Conservation (phyloP, 2,113 vertebrate species). For the Paramisgurnus dabryanus region DNA sequence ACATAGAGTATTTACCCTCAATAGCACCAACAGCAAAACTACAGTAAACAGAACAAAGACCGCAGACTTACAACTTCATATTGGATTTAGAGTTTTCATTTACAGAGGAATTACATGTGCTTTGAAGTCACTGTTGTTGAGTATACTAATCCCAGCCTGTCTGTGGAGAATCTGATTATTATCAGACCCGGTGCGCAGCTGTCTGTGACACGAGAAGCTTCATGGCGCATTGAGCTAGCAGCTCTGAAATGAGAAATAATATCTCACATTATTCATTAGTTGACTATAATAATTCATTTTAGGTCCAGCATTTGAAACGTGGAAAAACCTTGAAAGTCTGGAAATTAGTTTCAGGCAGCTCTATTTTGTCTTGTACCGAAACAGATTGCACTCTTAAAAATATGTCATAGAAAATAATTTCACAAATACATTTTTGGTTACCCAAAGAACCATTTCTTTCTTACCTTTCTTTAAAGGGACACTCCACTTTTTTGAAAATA, state of each 20-base stretch:
- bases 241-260: background rate
- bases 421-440: too few species aligned
- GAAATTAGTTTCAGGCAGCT: too few species aligned
- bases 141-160: slow-evolving; percentile 48
- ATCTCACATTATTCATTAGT: slow-evolving; percentile 28
- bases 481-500: too few species aligned
- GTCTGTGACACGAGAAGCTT: slow-evolving; percentile 30
- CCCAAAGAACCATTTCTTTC: too few species aligned
- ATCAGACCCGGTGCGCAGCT: slow-evolving; percentile 31
- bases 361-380: too few species aligned
- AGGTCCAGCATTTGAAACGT: background rate
- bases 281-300: slow-evolving; percentile 32
- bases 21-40: background rate
- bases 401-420: too few species aligned
- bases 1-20: background rate
- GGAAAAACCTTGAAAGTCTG: background rate
- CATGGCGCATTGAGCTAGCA: slow-evolving; percentile 5
- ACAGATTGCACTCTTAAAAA: too few species aligned
- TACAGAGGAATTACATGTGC: slow-evolving; percentile 35
- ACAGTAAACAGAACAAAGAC: slow-evolving; percentile 23
- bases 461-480: too few species aligned
- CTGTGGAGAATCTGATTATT: slow-evolving; percentile 52
- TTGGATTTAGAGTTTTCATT: slow-evolving; percentile 42
- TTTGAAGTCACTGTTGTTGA: slow-evolving; percentile 40
- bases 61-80: slow-evolving; percentile 11